These are phyloP conservation scores for Mycetomoellerius zeteki DNA, from an alignment of 1,140 invertebrate genomes.

Conservation along the genomic window DNA sequence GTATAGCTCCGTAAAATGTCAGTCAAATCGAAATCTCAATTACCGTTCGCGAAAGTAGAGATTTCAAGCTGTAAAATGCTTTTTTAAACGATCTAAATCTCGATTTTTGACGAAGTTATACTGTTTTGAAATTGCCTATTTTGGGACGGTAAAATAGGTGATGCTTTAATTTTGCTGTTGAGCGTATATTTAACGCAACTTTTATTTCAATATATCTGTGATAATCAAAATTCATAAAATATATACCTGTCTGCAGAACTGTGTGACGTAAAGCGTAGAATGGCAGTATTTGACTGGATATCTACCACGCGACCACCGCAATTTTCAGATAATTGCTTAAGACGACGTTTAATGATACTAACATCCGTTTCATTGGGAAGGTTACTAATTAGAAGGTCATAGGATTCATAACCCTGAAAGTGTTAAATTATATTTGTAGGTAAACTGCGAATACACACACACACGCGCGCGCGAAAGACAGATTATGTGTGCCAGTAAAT, in stretches of 20 bases:
- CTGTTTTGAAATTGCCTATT: no score
- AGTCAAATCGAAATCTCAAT: no score
- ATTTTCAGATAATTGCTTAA: constrained; percentile 92
- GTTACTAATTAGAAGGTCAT: constrained; percentile 87
- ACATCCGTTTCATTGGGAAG: constrained; percentile 86
- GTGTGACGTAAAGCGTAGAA: constrained; percentile 90
- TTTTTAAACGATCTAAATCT: no score
- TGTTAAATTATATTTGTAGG: constrained; percentile 48
- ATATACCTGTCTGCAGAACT: constrained; percentile 92
- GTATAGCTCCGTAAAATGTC: no score
- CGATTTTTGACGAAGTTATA: no score
- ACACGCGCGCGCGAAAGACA: neutral
- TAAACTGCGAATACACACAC: neutral
- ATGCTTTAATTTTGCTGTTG: no score
- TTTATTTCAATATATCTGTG: constrained; percentile 6
- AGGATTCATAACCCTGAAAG: constrained; percentile 82
- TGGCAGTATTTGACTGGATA: constrained; percentile 89
- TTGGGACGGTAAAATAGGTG: no score
- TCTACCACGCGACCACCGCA: constrained; percentile 92
- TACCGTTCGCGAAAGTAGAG: no score
- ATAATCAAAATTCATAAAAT: constrained; percentile 31
- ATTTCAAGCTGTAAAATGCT: no score
- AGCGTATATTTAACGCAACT: neutral
- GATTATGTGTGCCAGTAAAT: neutral
- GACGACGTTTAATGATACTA: constrained; percentile 87